Conservation (phyloP, 2,113 vertebrate genomes). For the Stomatorhinus ivindoensis region DNA sequence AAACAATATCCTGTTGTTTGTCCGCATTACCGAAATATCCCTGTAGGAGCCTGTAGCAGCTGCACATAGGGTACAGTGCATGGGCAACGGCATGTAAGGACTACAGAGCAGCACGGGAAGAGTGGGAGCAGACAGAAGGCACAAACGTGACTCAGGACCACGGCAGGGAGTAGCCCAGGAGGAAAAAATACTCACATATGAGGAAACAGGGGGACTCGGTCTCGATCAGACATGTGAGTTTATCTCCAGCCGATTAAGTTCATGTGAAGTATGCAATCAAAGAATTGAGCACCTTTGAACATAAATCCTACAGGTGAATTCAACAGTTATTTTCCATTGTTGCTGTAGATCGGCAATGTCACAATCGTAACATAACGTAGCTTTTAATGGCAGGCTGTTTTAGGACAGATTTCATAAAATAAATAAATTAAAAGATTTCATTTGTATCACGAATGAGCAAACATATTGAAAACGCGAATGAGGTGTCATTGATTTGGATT, state of each 20-base stretch:
- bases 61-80: not conserved
- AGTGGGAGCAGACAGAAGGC: not conserved
- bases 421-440: not conserved
- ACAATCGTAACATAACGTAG: not conserved
- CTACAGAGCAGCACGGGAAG: not conserved
- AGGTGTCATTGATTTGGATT: not conserved
- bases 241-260: not conserved
- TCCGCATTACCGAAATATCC: not conserved
- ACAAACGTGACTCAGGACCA: not conserved
- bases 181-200: not conserved
- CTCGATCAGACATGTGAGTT: not conserved
- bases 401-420: not conserved
- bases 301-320: not conserved
- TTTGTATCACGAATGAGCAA: not conserved
- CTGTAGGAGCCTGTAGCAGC: not conserved
- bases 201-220: not conserved
- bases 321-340: not conserved
- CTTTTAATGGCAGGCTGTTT: not conserved
- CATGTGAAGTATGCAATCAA: not conserved
- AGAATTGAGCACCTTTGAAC: not conserved
- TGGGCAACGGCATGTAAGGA: not conserved
- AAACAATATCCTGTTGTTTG: not conserved
- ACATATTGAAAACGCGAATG: not conserved
- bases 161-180: not conserved
- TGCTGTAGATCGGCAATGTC: not conserved